These are phyloP conservation scores for Pogonus chalceus DNA, from an alignment of 1,140 invertebrate species.

Conservation along the genomic window DNA sequence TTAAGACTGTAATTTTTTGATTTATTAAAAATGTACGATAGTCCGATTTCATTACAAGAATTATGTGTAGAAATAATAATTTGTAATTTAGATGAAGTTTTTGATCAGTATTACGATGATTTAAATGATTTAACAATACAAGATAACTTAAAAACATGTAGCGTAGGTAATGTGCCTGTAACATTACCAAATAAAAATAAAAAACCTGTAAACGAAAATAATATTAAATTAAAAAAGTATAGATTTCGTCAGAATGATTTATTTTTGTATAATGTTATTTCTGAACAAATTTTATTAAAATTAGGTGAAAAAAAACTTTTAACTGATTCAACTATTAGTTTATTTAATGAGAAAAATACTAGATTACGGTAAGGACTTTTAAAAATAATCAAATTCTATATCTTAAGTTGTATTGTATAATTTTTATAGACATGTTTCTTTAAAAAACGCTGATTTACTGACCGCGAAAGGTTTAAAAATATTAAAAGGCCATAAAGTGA, in stretches of 20 bases:
- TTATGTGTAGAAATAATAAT: constrained; percentile 60
- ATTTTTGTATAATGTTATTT: constrained; percentile 56
- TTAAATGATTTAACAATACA: not conserved
- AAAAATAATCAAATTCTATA: constrained; percentile 24
- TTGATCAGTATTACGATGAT: constrained; percentile 32
- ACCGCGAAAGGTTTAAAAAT: constrained; percentile 53
- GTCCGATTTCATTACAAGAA: constrained; percentile 51
- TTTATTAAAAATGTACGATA: constrained; percentile 45
- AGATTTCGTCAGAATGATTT: constrained; percentile 52
- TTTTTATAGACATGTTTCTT: constrained; percentile 37
- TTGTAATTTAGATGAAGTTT: constrained; percentile 53
- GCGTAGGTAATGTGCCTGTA: not conserved
- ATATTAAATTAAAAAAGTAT: constrained; percentile 32
- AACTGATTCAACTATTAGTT: constrained; percentile 50
- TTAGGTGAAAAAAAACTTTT: constrained; percentile 54
- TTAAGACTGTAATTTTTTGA: no score
- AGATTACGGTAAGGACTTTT: constrained; percentile 42
- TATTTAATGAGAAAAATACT: constrained; percentile 58
- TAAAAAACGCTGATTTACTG: constrained; percentile 47
- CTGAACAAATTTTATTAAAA: constrained; percentile 52
- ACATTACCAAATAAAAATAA: not conserved
- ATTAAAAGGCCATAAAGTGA: constrained; percentile 54
- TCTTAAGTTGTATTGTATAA: not conserved
- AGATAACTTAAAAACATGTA: not conserved
- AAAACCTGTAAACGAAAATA: not conserved